Base-by-base conservation (phyloP, 2,888 invertebrate genomes). In the Amiota mariae region DNA sequence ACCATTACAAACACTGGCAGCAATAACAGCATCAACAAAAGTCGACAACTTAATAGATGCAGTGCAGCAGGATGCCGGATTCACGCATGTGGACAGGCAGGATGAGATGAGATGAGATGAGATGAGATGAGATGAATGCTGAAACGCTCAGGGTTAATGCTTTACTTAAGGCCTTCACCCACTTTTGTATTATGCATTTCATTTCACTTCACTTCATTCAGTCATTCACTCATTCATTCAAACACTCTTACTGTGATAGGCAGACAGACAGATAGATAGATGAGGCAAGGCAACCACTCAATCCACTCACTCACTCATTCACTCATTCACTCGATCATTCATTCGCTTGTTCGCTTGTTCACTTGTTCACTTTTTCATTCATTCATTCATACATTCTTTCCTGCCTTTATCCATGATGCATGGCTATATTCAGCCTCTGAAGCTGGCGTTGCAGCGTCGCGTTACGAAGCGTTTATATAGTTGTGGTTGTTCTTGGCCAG, bases 81-180 rank as follows among this genome's bases (percentile, higher is more conserved):
- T 36, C 36, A 36, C 8, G 36, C 36, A 36, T 36, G 36, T 36
- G 36, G 36, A 36, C 83, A 80, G 82, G 74, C 77, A 36, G 78
- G 76, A 78, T 76, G 80, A 76, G 71, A 51, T 59, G 15, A 20
- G 59, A 24, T 57, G 48, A 24, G n/a, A n/a, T n/a, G n/a, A n/a
- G 76, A 78, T 76, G 80, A 76, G 71, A 51, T 59, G 15, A 20
- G 59, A 24, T 57, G 48, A 24, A 61, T 49, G 11, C 49, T 18
- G 36, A 36, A 13, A n/a, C 10, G 9, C 20, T 68, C 47, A 70
- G 56, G 46, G 47, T n/a, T 67, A 51, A 4, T 76, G 80, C 76
- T 79, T 73, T 83, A 78, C 73, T 72, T 72, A 51, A 78, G 80
- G 86, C 84, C 84, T 85, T 81, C 86, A 82, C 86, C 86, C 86